Conservation (phyloP, 2,888 invertebrate species). For the Arenicola marina region DNA sequence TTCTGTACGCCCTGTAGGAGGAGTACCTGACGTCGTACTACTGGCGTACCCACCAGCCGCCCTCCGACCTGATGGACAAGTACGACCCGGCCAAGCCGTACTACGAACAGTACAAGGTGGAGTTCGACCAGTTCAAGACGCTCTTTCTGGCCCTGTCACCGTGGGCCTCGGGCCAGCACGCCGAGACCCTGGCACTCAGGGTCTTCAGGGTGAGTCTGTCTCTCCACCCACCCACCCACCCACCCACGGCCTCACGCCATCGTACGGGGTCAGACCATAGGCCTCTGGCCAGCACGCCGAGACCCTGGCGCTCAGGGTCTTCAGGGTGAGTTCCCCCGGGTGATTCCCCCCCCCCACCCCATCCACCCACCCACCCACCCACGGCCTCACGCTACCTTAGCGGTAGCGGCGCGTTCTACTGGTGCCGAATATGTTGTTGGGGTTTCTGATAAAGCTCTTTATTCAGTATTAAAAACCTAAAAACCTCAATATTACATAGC, state of each 20-base stretch:
- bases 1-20: no score
- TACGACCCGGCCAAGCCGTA: slow-evolving; percentile 78
- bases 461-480: no score
- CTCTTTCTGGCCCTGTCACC: slow-evolving; percentile 86
- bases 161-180: slow-evolving; percentile 77
- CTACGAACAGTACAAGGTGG: slow-evolving; percentile 81
- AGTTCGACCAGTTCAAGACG: slow-evolving; percentile 86
- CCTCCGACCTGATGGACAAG: slow-evolving; percentile 66
- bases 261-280: no score
- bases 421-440: no score
- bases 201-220: slow-evolving; percentile 77
- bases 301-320: slow-evolving; percentile 82
- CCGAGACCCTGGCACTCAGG: slow-evolving; percentile 81
- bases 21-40: slow-evolving; percentile 69
- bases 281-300: slow-evolving; percentile 74
- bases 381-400: no score
- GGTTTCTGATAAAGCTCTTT: no score
- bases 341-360: no score
- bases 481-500: no score
- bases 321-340: slow-evolving; percentile 77
- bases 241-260: no score
- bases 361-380: no score
- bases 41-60: slow-evolving; percentile 56
- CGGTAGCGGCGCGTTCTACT: no score
- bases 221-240: no score